Percentiles rank a stretch among this genome's conserved stretches.
phyloP scores from a whole-genome alignment of 2,113 vertebrate species.

The Neotoma lepida region DNA sequence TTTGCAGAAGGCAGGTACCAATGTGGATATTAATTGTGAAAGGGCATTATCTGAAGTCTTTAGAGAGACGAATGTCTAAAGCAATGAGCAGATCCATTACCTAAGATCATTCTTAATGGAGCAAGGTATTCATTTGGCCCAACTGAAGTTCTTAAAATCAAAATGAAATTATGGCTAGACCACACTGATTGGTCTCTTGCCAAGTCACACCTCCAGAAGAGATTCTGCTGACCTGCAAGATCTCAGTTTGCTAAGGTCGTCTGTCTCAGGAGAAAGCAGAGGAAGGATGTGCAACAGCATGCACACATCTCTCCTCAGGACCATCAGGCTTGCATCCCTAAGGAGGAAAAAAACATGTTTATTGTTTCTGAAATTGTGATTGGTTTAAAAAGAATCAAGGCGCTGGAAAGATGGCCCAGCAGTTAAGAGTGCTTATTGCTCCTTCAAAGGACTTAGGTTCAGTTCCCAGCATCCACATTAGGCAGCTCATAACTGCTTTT shows the following conservation, averaged over 20 bases:
- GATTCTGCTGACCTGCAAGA: constrained; percentile 22
- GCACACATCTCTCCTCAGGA: neutral
- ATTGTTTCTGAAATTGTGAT: constrained; percentile 6
- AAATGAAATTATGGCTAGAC: constrained; percentile 65
- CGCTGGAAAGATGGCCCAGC: neutral
- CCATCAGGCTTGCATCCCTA: neutral
- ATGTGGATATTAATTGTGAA: constrained; percentile 27
- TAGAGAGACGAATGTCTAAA: constrained; percentile 1
- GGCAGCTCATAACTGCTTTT: neutral
- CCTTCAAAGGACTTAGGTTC: too few relatives aligned
- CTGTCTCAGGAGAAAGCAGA: constrained; percentile 10
- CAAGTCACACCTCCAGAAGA: constrained; percentile 55
- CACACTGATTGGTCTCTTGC: constrained; percentile 15
- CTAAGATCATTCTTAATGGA: constrained; percentile 57
- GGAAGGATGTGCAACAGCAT: neutral
- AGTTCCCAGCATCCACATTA: neutral
- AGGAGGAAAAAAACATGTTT: neutral
- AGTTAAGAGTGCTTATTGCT: neutral
- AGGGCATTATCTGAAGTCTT: constrained; percentile 53
- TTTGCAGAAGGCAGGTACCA: constrained; percentile 36
- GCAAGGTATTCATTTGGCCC: constrained; percentile 57
- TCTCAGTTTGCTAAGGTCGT: constrained; percentile 32
- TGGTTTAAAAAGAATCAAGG: neutral
- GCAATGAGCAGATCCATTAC: constrained; percentile 49
- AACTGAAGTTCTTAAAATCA: constrained; percentile 61